Conservation (phyloP, 2,888 invertebrate genomes). For the Rhimphoctona megacephalus region DNA sequence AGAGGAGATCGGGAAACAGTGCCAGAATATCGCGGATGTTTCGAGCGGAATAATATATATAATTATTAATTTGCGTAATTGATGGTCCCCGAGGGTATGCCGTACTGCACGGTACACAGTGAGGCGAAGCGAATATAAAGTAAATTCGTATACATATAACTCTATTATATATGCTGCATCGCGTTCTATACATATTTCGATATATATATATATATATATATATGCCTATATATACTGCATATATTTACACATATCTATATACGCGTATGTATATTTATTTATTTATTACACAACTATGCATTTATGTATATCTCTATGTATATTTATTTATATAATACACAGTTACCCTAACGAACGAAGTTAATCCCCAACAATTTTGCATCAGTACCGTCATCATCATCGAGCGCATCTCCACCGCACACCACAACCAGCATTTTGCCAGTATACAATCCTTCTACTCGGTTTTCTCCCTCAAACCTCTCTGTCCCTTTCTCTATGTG, state of each 20-base stretch:
- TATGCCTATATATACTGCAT: neutral
- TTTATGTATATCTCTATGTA: slow-evolving; percentile 7
- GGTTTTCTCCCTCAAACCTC: slow-evolving; percentile 38
- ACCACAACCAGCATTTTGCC: slow-evolving; percentile 23
- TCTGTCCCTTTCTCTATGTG: slow-evolving; percentile 9
- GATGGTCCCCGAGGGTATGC: slow-evolving; percentile 62
- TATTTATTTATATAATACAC: slow-evolving; percentile 39
- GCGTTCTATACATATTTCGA: slow-evolving; percentile 45
- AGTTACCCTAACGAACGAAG: slow-evolving; percentile 54
- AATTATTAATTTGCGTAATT: slow-evolving; percentile 69
- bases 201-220: slow-evolving; percentile 3
- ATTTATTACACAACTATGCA: slow-evolving; percentile 24
- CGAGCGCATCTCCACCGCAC: slow-evolving; percentile 54
- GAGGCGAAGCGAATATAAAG: slow-evolving; percentile 52
- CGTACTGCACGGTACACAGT: slow-evolving; percentile 24
- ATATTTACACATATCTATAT: slow-evolving; percentile 2
- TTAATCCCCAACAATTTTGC: slow-evolving; percentile 63
- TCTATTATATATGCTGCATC: slow-evolving; percentile 38
- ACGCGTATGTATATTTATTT: slow-evolving; percentile 23
- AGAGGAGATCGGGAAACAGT: slow-evolving; percentile 34
- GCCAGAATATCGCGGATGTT: slow-evolving; percentile 32
- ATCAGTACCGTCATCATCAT: slow-evolving; percentile 60
- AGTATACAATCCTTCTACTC: slow-evolving; percentile 30
- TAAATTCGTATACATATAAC: slow-evolving; percentile 58
- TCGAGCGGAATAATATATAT: slow-evolving; percentile 66